Evolutionary conservation across 2,797 vertebrate genomes (phyloP), one percentile per base, ranked within the genome.

Genomic region (Aldrovandia affinis): DNA sequence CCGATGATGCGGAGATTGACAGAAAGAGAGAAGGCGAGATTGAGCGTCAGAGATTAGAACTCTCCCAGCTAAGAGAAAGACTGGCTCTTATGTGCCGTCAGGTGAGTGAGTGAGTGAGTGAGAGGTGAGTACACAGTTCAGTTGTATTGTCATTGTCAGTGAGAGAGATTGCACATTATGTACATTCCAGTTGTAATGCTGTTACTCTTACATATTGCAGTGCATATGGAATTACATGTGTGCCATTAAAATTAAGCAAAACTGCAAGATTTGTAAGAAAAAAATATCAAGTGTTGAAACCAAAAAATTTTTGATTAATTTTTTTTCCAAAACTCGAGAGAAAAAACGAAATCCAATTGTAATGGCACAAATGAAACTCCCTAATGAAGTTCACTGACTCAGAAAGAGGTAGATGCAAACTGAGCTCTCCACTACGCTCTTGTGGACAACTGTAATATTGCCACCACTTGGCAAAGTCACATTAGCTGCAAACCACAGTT

Each of bases 71-170:
- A 87, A 96, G 97, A 80, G 97, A 98, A 89, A 93, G 97, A 80
- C 94, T 97, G 89, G 96, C 96, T 3, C 95, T 96, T 88, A 94
- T 97, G 93, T 97, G 97, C 92, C 95, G 97, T 92, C 97, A 97
- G 94, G 96, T 97, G 90, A 94, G 65, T 52, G 28, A 39, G 25
- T 25, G 78, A 63, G 55, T 25, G 61, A 83, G 75, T 30, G 6
- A 30, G 14, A 36, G 65, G 5, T 10, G 30, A 70, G 20, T 25
- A 3, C 42, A 50, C 42, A 3, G 25, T 50, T 65, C 4, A 36
- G 50, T 68, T 15, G 25, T 25, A 36, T 33, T 33, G 59, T 47
- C 36, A 50, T 20, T 47, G 59, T 0, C n/a, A 47, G 39, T 47
- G 80, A 81, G 30, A 30, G 25, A 8, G 33, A 52, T 0, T 30